Evolutionary conservation across 2,888 invertebrate species (phyloP).

Genomic region (Gnatocerus cornutus): DNA sequence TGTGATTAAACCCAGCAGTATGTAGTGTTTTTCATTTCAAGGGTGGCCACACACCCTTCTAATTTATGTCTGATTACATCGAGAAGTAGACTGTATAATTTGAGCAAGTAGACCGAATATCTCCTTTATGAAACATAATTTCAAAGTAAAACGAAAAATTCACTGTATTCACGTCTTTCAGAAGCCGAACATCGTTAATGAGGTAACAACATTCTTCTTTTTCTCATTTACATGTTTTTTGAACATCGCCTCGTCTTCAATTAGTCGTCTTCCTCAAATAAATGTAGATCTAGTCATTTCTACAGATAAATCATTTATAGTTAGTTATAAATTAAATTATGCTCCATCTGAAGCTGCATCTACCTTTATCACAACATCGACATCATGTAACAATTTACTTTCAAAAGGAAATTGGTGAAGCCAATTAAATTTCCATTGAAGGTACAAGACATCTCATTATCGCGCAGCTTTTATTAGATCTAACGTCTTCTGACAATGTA

Average conservation of each 20-base stretch:
- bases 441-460: conserved; percentile 51
- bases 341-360: background rate
- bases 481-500: conserved; percentile 22
- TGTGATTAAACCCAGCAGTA: conserved; percentile 58
- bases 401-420: conserved; percentile 43
- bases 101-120: conserved; percentile 53
- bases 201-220: conserved; percentile 14
- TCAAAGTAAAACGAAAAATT: background rate
- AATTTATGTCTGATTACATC: conserved; percentile 59
- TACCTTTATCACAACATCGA: conserved; percentile 43
- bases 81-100: conserved; percentile 55
- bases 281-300: conserved; percentile 18
- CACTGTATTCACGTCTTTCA: background rate
- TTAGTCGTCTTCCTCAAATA: conserved; percentile 2
- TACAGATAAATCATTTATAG: conserved; percentile 42
- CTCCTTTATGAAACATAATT: conserved; percentile 10
- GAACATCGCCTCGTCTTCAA: background rate
- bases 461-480: conserved; percentile 47
- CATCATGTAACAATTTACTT: conserved; percentile 48
- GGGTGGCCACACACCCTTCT: conserved; percentile 61
- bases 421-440: conserved; percentile 50
- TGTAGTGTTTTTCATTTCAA: conserved; percentile 60
- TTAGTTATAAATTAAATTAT: conserved; percentile 48
- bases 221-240: conserved; percentile 9
- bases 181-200: conserved; percentile 11